A percentile compares a stretch with the other conserved stretches of the same genome.
These are phyloP conservation scores for Lasioglossum morio DNA, from an alignment of 2,888 invertebrate species.

Conservation along the genomic window DNA sequence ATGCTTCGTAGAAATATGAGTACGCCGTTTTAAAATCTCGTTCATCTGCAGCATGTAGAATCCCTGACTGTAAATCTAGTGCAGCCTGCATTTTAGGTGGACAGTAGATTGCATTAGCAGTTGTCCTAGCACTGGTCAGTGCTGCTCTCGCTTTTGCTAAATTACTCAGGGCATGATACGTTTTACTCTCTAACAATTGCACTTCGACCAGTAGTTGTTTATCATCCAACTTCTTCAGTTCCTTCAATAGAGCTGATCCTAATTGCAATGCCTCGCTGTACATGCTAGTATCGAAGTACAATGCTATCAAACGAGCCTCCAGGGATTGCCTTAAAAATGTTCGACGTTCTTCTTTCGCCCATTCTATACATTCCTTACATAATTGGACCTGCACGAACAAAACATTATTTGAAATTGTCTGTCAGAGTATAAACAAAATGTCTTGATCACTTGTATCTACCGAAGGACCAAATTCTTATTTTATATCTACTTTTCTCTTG, in stretches of 20 bases:
- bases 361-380: conserved; percentile 99
- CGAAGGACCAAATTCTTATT: neutral
- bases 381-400: conserved; percentile 87
- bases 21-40: conserved; percentile 99
- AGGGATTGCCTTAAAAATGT: conserved; percentile 98
- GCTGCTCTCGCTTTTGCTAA: conserved; percentile 98
- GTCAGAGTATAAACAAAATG: neutral
- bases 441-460: neutral
- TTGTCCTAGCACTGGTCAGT: conserved; percentile 98
- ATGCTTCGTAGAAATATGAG: conserved; percentile 99
- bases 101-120: conserved; percentile 99
- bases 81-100: conserved; percentile 99
- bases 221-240: conserved; percentile 99
- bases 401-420: neutral
- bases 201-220: conserved; percentile 99
- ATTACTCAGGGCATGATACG: conserved; percentile 98
- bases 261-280: conserved; percentile 94
- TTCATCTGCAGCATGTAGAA: conserved; percentile 99
- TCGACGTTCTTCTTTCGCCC: conserved; percentile 99
- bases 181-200: conserved; percentile 98
- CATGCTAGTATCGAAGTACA: conserved; percentile 97
- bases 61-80: conserved; percentile 98
- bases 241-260: conserved; percentile 94
- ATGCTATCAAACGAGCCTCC: conserved; percentile 96
- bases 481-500: neutral